Percentiles rank a stretch among this genome's conserved stretches.
These are phyloP conservation scores for Apistogramma diplotaenia DNA, from an alignment of 2,113 vertebrate species.

Conservation along the genomic window DNA sequence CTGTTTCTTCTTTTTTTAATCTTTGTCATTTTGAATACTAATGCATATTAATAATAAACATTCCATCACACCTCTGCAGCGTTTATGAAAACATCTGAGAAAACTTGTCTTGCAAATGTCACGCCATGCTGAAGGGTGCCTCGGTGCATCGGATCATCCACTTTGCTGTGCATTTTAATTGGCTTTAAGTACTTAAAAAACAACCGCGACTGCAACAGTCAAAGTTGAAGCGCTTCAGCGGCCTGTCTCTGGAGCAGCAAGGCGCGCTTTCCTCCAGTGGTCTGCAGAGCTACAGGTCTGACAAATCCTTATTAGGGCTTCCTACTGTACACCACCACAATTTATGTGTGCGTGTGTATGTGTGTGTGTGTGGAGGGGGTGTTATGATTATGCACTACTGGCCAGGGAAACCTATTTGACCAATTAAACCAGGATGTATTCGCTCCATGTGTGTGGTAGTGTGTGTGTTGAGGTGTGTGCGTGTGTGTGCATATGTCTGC, in stretches of 20 bases:
- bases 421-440: conserved; percentile 74
- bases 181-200: conserved; percentile 24
- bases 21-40: not conserved
- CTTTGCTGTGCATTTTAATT: conserved; percentile 60
- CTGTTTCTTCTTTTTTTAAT: too few species aligned
- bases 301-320: conserved; percentile 66
- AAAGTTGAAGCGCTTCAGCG: conserved; percentile 17
- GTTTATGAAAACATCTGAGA: conserved; percentile 27
- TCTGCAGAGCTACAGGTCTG: conserved; percentile 47
- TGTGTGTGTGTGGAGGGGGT: not conserved
- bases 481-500: conserved; percentile 4
- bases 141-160: not conserved
- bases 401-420: conserved; percentile 59
- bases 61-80: conserved; percentile 37
- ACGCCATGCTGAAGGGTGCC: not conserved
- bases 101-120: conserved; percentile 30
- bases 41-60: conserved; percentile 32
- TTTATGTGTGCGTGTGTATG: conserved; percentile 19
- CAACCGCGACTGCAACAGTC: conserved; percentile 22
- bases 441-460: conserved; percentile 6
- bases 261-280: conserved; percentile 34
- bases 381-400: conserved; percentile 47
- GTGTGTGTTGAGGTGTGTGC: conserved; percentile 1
- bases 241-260: conserved; percentile 29
- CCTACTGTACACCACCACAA: conserved; percentile 44